Base-by-base conservation (phyloP, 2,888 invertebrate genomes). In the Eudasyphora cyanicolor region DNA sequence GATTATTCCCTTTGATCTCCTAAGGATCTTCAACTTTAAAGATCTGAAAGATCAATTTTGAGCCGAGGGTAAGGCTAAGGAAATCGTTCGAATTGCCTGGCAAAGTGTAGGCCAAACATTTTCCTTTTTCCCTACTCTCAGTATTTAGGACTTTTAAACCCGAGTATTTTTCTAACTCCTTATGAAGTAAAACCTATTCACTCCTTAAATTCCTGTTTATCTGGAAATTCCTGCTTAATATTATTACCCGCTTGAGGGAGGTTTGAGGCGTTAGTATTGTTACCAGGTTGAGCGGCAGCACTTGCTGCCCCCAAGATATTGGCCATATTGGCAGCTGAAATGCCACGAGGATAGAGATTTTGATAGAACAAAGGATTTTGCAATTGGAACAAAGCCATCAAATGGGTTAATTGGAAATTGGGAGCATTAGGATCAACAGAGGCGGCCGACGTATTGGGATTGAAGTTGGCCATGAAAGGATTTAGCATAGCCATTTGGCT, bases 351-450 rank as follows among this genome's bases (percentile, higher is more conserved):
- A 85, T 91, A 92, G 7, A 92, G 88, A 84, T 92, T 91, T 77
- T 92, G 91, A 87, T 91, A 92, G 87, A 91, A 91, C 10, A 92
- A 89, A 35, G 91, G 91, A 84, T 91, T 92, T 82, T 91, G 91
- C 54, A 91, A 79, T 82, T 91, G 91, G 70, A 91, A 91, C 27
- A 91, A 86, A 2, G 91, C 91, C 91, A 91, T 92, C 38, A 91
- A 80, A 75, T 91, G 91, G 0, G 91, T 91, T 57, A 92, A 81
- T 77, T 92, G 91, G 60, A 91, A 88, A 82, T 92, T 91, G 10
- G 89, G 88, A 29, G 89, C 82, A 67, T 87, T 86, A 8, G 88
- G 85, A 79, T 90, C 90, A 7, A 42, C 57, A 87, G 84, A 10
- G 86, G 87, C 73, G 32, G 86, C 86, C 27, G 83, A 82, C 19